These are phyloP conservation scores for Tipula unca DNA, from an alignment of 2,888 invertebrate genomes.

Conservation along the genomic window DNA sequence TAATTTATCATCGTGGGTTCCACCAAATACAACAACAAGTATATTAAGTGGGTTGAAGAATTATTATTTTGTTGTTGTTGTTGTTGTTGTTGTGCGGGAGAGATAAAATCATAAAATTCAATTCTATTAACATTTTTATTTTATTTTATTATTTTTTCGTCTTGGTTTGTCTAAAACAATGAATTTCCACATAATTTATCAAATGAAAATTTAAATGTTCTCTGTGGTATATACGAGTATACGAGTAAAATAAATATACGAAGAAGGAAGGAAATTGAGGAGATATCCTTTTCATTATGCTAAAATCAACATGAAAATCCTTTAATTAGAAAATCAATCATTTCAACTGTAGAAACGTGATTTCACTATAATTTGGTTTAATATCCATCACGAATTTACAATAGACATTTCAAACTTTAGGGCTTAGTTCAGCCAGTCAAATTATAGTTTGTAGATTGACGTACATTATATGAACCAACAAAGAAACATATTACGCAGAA, in stretches of 20 bases:
- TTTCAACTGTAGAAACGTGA: neutral
- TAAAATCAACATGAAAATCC: neutral
- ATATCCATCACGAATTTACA: too few relatives aligned
- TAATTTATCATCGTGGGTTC: neutral
- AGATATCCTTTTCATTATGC: neutral
- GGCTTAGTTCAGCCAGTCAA: too few relatives aligned
- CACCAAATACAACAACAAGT: neutral
- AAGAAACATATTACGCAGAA: too few relatives aligned
- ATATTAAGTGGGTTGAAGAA: neutral
- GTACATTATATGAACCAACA: too few relatives aligned
- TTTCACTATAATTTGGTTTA: neutral
- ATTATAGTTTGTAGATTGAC: too few relatives aligned
- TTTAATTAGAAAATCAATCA: neutral
- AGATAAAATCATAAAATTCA: neutral
- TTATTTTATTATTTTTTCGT: neutral
- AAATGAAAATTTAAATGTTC: neutral
- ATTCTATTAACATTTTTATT: neutral
- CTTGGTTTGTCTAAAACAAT: neutral
- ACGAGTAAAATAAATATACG: neutral
- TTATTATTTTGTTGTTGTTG: neutral
- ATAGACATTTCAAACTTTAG: too few relatives aligned
- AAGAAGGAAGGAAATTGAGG: neutral
- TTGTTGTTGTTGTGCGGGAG: neutral
- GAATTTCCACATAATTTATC: neutral
- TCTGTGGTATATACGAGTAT: neutral